These are phyloP conservation scores for Cygnus olor DNA, from an alignment of 2,797 vertebrate species.

Conservation along the genomic window DNA sequence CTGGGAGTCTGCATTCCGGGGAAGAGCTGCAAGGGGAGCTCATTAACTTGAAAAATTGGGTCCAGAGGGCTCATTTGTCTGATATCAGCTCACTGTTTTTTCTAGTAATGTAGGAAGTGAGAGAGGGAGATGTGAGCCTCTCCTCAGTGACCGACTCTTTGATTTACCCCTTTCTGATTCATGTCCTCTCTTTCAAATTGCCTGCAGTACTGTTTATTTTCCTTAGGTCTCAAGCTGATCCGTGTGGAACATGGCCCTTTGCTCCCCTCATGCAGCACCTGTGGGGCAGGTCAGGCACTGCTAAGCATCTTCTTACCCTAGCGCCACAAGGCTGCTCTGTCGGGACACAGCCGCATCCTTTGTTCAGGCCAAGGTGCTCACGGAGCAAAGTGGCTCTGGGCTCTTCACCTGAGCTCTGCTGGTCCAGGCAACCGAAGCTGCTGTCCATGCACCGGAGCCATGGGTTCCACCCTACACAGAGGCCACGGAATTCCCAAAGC, in stretches of 20 bases:
- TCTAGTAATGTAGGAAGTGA: conserved; percentile 4
- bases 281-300: accelerated
- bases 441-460: background rate
- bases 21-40: conserved; percentile 39
- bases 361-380: background rate
- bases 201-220: background rate
- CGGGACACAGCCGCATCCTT: accelerated
- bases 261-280: accelerated
- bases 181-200: background rate
- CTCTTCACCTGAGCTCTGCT: background rate
- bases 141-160: background rate
- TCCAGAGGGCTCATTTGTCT: conserved; percentile 53
- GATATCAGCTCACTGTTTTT: background rate
- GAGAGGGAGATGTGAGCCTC: background rate
- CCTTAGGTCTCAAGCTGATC: background rate
- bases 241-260: background rate
- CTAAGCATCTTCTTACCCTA: accelerated
- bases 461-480: background rate
- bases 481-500: background rate
- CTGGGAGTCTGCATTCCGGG: background rate
- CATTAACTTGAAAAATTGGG: conserved; percentile 34
- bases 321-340: background rate
- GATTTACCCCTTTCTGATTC: background rate
- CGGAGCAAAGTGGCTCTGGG: background rate
- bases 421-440: background rate